Evolutionary conservation across 2,113 vertebrate genomes (phyloP).

Genomic region (Microtus oregoni): DNA sequence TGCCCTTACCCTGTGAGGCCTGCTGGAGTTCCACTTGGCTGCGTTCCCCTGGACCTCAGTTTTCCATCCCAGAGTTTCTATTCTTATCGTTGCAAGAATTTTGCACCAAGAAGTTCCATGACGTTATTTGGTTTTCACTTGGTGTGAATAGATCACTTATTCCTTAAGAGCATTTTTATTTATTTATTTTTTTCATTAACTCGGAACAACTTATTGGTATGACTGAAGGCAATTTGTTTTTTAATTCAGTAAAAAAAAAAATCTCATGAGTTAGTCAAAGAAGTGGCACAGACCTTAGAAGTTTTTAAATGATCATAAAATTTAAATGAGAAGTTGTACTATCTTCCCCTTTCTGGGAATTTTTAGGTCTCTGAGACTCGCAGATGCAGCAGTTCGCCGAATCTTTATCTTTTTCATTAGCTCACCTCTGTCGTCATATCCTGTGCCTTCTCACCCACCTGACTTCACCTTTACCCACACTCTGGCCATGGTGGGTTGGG

Average conservation of each 20-base stretch:
- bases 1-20: neutral
- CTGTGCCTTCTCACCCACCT: conserved; percentile 47
- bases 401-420: neutral
- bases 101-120: neutral
- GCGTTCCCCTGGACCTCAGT: neutral
- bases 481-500: neutral
- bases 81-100: neutral
- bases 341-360: neutral
- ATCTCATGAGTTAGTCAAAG: neutral
- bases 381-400: neutral
- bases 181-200: neutral
- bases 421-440: neutral
- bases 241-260: neutral
- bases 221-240: neutral
- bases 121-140: conserved; percentile 2
- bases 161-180: neutral
- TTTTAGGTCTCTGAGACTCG: neutral
- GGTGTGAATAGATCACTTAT: neutral
- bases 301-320: neutral
- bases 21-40: neutral
- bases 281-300: neutral
- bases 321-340: neutral
- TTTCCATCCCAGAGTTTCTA: neutral
- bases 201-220: neutral
- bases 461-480: neutral